Evolutionary conservation across 1,140 invertebrate genomes (phyloP).

Genomic region (Cherax destructor): DNA sequence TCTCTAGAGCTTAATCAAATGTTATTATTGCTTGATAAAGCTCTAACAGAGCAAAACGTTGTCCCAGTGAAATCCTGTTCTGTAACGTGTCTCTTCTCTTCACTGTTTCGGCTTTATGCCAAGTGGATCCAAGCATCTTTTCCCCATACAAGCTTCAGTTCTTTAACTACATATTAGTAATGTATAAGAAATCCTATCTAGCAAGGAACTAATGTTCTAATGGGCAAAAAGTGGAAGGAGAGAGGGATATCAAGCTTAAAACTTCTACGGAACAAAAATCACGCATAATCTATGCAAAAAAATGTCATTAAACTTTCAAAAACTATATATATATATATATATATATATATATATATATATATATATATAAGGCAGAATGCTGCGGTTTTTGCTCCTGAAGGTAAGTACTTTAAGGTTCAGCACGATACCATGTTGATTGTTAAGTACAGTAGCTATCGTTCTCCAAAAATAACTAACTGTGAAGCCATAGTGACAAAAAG

Average conservation of each 20-base stretch:
- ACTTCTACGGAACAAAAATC: conserved; percentile 32
- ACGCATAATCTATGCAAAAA: not conserved
- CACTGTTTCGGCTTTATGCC: too few species aligned
- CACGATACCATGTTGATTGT: conserved; percentile 15
- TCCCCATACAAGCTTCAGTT: not conserved
- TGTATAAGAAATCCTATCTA: not conserved
- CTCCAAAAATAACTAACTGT: conserved; percentile 35
- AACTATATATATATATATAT: too few species aligned
- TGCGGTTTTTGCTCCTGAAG: conserved; percentile 29
- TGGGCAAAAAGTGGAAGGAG: not conserved
- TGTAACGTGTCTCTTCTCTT: too few species aligned
- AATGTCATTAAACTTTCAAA: not conserved
- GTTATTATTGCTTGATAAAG: too few species aligned
- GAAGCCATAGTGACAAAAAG: conserved; percentile 36
- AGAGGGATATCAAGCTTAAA: conserved; percentile 1
- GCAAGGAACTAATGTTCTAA: conserved; percentile 25
- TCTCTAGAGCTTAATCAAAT: not conserved
- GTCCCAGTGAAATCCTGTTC: too few species aligned
- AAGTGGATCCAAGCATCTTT: not conserved
- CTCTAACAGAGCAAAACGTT: too few species aligned
- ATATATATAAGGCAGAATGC: not conserved
- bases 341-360: not conserved
- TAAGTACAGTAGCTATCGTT: not conserved
- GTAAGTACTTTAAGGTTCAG: conserved; percentile 3
- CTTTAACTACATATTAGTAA: not conserved